Evolutionary conservation across 2,888 invertebrate genomes (phyloP).

Genomic region (Ennomos quercinarius): DNA sequence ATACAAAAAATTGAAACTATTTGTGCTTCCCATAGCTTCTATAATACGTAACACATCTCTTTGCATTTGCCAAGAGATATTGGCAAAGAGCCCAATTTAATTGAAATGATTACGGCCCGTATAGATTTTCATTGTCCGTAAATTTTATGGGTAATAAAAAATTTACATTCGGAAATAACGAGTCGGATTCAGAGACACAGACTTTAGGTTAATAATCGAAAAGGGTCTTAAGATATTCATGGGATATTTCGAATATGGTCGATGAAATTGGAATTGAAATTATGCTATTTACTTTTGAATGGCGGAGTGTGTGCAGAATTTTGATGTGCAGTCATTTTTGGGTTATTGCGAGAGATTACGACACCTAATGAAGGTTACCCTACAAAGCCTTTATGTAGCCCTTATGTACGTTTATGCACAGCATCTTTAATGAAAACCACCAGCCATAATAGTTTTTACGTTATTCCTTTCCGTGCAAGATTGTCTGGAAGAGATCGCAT

Average conservation of each 20-base stretch:
- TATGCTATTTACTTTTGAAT: not conserved
- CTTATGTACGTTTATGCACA: too few species aligned
- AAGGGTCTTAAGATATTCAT: slow-evolving; percentile 18
- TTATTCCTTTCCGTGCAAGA: too few species aligned
- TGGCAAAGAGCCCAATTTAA: slow-evolving; percentile 40
- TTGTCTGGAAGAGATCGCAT: too few species aligned
- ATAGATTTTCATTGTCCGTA: slow-evolving; percentile 37
- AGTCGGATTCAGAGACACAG: slow-evolving; percentile 21
- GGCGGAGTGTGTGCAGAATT: not conserved
- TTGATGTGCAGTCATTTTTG: too few species aligned
- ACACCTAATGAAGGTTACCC: too few species aligned
- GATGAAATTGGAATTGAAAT: slow-evolving; percentile 3
- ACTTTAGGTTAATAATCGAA: slow-evolving; percentile 23
- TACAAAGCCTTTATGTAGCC: too few species aligned
- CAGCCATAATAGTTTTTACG: too few species aligned
- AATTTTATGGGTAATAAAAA: slow-evolving; percentile 38
- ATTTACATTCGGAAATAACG: slow-evolving; percentile 35
- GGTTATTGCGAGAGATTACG: too few species aligned
- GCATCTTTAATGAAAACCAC: too few species aligned
- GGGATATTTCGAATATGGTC: slow-evolving; percentile 11
- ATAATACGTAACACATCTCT: too few species aligned
- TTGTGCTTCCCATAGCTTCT: too few species aligned
- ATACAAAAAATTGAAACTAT: too few species aligned
- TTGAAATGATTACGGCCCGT: slow-evolving; percentile 47
- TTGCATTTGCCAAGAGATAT: slow-evolving; percentile 13